Base-by-base conservation (phyloP, 2,113 vertebrate genomes). In the Phainopepla nitens region DNA sequence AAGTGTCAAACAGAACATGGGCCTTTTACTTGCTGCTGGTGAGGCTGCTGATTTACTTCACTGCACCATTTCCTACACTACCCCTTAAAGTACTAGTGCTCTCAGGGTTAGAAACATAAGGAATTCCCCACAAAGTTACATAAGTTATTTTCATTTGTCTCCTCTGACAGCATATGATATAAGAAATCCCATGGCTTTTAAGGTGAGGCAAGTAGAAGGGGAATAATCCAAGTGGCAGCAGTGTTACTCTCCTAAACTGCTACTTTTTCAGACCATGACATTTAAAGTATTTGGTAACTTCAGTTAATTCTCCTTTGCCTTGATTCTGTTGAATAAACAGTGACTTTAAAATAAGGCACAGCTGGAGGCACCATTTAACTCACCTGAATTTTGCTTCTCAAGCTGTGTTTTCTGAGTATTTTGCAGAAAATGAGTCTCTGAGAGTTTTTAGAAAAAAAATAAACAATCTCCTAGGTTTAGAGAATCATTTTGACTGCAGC, bases 321-420 rank as follows among this genome's bases (percentile, higher is more conserved):
- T 56, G 16, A 33, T 72, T 87, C 56, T 71, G 39, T 93, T 87
- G 75, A 94, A 88, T 77, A 68, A 93, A 94, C 16, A 54, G 56
- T 75, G 82, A 65, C 54, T 95, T 82, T 64, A 78, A 96, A 93
- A 81, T 78, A 82, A 89, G 68, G 33, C 82, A 83, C 88, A 88
- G 71, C 47, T 81, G 82, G 72, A 96, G 27, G 6, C 56, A 56
- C 65, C 56, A 83, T 87, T 96, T 92, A 95, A 91, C 56, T 68
- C 51, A 73, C 79, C 27, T 64, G 71, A 86, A 56, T 89, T 92
- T 73, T 80, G 24, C 79, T 85, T 78, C 68, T 86, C 27, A 36
- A 66, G 60, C 62, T 90, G 56, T 90, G 49, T 88, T 86, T 93
- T 60, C 61, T 78, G 69, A 70, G 35, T 64, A 44, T 95, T 96